These are phyloP conservation scores for Origma solitaria DNA, from an alignment of 2,113 vertebrate genomes.

Conservation along the genomic window DNA sequence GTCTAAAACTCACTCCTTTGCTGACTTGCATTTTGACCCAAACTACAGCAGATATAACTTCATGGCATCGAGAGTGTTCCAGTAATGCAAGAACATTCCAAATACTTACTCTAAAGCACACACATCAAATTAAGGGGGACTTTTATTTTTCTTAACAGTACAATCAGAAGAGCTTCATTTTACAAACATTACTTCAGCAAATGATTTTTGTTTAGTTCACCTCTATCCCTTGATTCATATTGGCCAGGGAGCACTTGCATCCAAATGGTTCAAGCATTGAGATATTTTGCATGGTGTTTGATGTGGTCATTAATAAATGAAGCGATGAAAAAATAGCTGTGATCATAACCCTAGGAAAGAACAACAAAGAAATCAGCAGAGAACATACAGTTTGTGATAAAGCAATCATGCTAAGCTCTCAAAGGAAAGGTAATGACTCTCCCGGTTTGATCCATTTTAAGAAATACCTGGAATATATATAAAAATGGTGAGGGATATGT, in stretches of 20 bases:
- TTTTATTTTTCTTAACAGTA: constrained; percentile 26
- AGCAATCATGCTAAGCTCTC: not conserved
- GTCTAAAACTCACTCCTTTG: not conserved
- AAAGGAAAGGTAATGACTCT: not conserved
- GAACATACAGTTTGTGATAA: not conserved
- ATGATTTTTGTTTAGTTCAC: not conserved
- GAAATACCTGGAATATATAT: not conserved
- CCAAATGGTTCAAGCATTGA: constrained; percentile 76
- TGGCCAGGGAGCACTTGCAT: not conserved
- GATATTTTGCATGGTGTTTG: constrained; percentile 93
- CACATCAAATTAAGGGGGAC: not conserved
- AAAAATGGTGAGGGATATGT: not conserved
- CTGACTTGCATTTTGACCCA: not conserved
- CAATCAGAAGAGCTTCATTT: not conserved
- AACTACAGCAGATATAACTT: not conserved
- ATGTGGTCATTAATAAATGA: constrained; percentile 93
- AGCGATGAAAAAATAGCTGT: constrained; percentile 95
- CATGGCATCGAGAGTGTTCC: rapidly evolving
- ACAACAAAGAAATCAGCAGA: not conserved
- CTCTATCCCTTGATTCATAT: not conserved
- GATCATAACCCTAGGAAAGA: constrained; percentile 88
- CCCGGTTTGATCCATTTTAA: not conserved
- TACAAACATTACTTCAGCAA: not conserved
- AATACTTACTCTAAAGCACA: constrained; percentile 34
- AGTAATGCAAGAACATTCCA: not conserved